Base-by-base conservation (phyloP, 2,797 vertebrate genomes). In the Percopsis omiscomaycus region DNA sequence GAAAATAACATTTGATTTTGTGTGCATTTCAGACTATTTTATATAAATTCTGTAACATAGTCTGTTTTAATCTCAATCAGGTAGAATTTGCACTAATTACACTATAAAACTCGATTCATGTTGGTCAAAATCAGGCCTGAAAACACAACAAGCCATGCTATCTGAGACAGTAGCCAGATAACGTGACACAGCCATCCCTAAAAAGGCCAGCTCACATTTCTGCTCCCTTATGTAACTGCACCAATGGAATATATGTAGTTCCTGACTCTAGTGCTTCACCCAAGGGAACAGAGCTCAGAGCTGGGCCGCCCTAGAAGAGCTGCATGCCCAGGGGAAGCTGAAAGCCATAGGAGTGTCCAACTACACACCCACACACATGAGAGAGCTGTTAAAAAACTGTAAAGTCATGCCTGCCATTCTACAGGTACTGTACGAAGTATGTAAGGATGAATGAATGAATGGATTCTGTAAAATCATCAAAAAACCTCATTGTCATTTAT, bases 291-390 rank as follows among this genome's bases (percentile, higher is more conserved):
- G 94, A 59, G 80, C 81, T 58, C 75, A 85, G 73, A 95, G 91
- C 81, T 95, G 94, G 94, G 76, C 65, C 2, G 55, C 53, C 5
- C 22, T 55, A 28, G 53, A 55, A 28, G 53, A 55, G 28, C 53
- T 55, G 28, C 53, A 55, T 28, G 28, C 11, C 8, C 10, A 32
- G 53, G 53, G 53, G 28, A 55, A 78, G 58, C 88, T 95, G 42
- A 89, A 75, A 48, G 92, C 92, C 44, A 92, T 95, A 1, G 94
- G 93, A 0, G 93, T 94, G 54, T 95, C 94, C 14, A 95, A 95
- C 84, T 95, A 95, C 75, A 94, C 91, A 0, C 64, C 85, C 8
- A 73, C 62, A 22, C 94, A 95, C 78, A 83, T 95, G 80, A 81
- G 60, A 56, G 88, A 91, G 63, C 75, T 95, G 46, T 13, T 55